Evolutionary conservation across 2,888 invertebrate genomes (phyloP).

Genomic region (Boloria euphrosyne): DNA sequence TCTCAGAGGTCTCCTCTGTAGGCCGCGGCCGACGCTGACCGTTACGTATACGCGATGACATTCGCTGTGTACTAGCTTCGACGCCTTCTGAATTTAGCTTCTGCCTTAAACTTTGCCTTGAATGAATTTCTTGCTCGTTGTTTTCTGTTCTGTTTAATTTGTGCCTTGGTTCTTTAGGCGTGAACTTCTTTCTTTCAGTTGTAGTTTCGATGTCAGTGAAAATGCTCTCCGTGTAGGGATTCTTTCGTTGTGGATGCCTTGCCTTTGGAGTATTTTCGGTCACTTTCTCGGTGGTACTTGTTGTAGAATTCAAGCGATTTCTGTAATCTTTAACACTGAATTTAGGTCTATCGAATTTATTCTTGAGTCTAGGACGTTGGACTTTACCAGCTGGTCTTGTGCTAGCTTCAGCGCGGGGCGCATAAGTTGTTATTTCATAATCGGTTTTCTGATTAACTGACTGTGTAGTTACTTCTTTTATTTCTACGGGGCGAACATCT

Average conservation of each 20-base stretch:
- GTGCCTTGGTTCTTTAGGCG: slow-evolving; percentile 75
- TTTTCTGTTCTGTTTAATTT: slow-evolving; percentile 59
- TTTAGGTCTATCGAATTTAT: slow-evolving; percentile 85
- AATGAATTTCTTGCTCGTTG: slow-evolving; percentile 64
- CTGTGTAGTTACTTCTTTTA: slow-evolving; percentile 65
- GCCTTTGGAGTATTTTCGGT: slow-evolving; percentile 62
- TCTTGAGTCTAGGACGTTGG: slow-evolving; percentile 68
- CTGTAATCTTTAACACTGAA: slow-evolving; percentile 91
- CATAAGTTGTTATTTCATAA: slow-evolving; percentile 56
- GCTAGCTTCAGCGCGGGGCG: slow-evolving; percentile 57
- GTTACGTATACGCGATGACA: slow-evolving; percentile 70
- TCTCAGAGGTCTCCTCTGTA: slow-evolving; percentile 66
- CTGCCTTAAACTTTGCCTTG: slow-evolving; percentile 61
- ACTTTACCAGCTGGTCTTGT: slow-evolving; percentile 55
- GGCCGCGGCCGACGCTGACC: slow-evolving; percentile 67
- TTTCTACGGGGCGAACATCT: slow-evolving; percentile 71
- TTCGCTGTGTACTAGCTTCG: slow-evolving; percentile 68
- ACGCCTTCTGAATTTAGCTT: slow-evolving; percentile 61
- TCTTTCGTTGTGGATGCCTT: slow-evolving; percentile 76
- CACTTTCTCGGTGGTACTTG: slow-evolving; percentile 70
- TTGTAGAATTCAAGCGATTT: slow-evolving; percentile 83
- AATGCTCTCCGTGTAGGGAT: slow-evolving; percentile 63
- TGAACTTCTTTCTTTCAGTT: slow-evolving; percentile 78
- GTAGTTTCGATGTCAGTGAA: slow-evolving; percentile 65
- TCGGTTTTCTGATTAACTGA: slow-evolving; percentile 48